These are phyloP conservation scores for Druceiella hillmani DNA, from an alignment of 2,888 invertebrate species.

Conservation along the genomic window DNA sequence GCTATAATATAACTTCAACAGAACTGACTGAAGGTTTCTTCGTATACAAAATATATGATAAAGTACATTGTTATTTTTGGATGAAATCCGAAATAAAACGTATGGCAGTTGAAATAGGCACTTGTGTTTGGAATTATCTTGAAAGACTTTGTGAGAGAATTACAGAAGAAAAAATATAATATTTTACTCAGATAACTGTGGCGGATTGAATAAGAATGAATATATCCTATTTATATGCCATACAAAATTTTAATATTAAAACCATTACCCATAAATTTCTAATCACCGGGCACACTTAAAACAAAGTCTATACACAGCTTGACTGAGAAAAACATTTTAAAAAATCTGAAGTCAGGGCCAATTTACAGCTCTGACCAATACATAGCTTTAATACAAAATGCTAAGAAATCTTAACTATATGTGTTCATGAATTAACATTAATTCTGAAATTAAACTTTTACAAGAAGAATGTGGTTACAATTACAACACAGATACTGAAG, in stretches of 20 bases:
- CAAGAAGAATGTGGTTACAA: neutral
- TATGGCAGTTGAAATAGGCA: slow-evolving; percentile 23
- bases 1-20: no score
- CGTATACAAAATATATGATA: no score
- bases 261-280: slow-evolving; percentile 29
- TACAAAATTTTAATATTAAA: slow-evolving; percentile 20
- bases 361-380: slow-evolving; percentile 25
- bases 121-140: slow-evolving; percentile 20
- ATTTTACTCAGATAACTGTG: slow-evolving; percentile 29
- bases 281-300: slow-evolving; percentile 30
- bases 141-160: slow-evolving; percentile 11
- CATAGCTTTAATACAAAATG: slow-evolving; percentile 15
- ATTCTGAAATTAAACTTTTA: neutral
- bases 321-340: slow-evolving; percentile 28
- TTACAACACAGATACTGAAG: neutral
- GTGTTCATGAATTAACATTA: slow-evolving; percentile 6
- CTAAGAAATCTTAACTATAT: slow-evolving; percentile 21
- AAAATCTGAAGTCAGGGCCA: slow-evolving; percentile 25
- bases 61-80: slow-evolving; percentile 26
- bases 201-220: slow-evolving; percentile 27
- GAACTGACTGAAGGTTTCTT: no score
- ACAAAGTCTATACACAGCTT: slow-evolving; percentile 30
- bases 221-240: slow-evolving; percentile 23
- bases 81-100: slow-evolving; percentile 27
- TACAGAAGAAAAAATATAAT: slow-evolving; percentile 19